Evolutionary conservation across 2,797 vertebrate genomes (phyloP).

Genomic region (Huso huso): DNA sequence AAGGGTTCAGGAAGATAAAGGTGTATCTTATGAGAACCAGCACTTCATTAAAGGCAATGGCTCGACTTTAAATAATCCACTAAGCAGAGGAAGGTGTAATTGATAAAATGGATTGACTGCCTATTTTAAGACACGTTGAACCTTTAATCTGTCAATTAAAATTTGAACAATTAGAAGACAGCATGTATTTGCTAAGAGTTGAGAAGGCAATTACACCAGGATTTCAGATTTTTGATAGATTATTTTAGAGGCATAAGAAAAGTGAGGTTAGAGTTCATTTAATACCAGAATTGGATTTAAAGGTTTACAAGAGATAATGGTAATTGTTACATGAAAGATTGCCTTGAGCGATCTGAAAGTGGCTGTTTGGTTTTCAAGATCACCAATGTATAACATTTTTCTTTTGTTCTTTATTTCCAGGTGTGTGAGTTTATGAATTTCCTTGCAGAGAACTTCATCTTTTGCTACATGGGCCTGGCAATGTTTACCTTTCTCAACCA

Average conservation of each 20-base stretch:
- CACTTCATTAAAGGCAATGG: too few relatives aligned
- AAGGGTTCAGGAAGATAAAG: too few relatives aligned
- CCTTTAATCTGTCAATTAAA: too few relatives aligned
- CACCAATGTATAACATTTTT: conserved; percentile 27
- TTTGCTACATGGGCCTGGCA: conserved; percentile 76
- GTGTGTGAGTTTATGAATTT: conserved; percentile 83
- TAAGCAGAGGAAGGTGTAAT: too few relatives aligned
- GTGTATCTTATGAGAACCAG: too few relatives aligned
- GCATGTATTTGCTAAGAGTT: too few relatives aligned
- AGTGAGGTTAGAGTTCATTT: conserved; percentile 19
- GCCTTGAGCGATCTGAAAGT: conserved; percentile 33
- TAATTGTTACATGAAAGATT: conserved; percentile 19
- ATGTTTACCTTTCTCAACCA: conserved; percentile 73
- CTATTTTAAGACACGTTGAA: too few relatives aligned
- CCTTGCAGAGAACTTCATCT: conserved; percentile 81
- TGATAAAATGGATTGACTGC: too few relatives aligned
- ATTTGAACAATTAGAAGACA: too few relatives aligned
- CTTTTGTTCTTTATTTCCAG: conserved; percentile 53
- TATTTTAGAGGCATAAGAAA: conserved; percentile 31
- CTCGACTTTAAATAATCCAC: too few relatives aligned
- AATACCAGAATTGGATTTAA: conserved; percentile 23
- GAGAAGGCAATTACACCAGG: too few relatives aligned
- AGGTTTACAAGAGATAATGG: too few relatives aligned
- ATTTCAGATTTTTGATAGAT: conserved; percentile 20
- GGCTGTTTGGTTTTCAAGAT: conserved; percentile 24